Base-by-base conservation (phyloP, 2,888 invertebrate species). In the Parelbella ahira region DNA sequence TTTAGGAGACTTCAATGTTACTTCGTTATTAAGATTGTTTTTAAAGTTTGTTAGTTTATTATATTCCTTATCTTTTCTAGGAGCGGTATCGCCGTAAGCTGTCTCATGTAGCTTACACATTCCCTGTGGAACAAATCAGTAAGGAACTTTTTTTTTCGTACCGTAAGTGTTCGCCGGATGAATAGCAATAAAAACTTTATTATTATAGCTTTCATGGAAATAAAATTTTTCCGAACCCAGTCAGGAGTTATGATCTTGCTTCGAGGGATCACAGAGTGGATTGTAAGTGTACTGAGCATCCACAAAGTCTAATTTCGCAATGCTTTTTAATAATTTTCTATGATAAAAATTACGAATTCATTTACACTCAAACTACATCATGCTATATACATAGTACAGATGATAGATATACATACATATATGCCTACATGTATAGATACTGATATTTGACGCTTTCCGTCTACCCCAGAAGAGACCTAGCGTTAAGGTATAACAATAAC, bases 171-270 rank as follows among this genome's bases (percentile, higher is more conserved):
- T 76, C 68, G 71, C 68, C 62, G 60, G 66, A 77, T 71, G 78
- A 77, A 77, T 68, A 69, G 77, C 65, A 74, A 79, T 84, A 84
- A 84, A 84, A 84, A 72, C 60, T 82, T 83, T 83, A 82, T 79
- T 81, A 79, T 77, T 76, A 81, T 80, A 65, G 73, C 78, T 65
- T 75, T 76, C 77, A 71, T 75, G 73, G 71, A 78, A 76, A 81
- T 81, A 81, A 81, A 83, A 81, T 64, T 71, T 71, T 73, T n/a
- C 66, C 68, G 68, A 76, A 73, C 73, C 65, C 68, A 70, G 69
- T 21, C 15, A 27, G 20, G 13, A 33, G 21, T 27, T 41, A 41
- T 41, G 33, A 27, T 33, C 11, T 20, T 11, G 8, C 9, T 20
- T 7, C n/a, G 9, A 32, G 21, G 18, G 32, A 39, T 39, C 19